Conservation (phyloP, 2,888 invertebrate species). For the Ophion ellenae region DNA sequence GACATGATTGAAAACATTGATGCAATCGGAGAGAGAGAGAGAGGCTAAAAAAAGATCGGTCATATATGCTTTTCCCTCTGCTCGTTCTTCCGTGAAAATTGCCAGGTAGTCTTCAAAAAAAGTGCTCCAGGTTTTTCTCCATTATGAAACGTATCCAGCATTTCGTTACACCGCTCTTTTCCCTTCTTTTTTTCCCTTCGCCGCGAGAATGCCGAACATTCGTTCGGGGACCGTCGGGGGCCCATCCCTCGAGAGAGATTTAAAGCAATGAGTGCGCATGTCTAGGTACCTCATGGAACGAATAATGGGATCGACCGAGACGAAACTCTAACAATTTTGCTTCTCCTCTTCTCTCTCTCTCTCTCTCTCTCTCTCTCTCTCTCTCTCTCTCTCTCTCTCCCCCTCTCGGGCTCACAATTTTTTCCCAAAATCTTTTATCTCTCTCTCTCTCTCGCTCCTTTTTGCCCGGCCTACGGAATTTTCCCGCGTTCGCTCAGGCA, state of each 20-base stretch:
- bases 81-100: conserved; percentile 78
- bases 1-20: conserved; percentile 24
- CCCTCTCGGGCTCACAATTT: conserved; percentile 8
- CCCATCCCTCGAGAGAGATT: conserved; percentile 20
- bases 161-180: conserved; percentile 53
- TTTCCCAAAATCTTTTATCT: conserved; percentile 46
- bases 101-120: conserved; percentile 78
- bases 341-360: conserved; percentile 48
- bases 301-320: conserved; percentile 40
- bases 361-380: conserved; percentile 49
- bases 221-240: too few relatives aligned
- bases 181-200: conserved; percentile 35
- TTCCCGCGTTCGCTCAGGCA: conserved; percentile 50
- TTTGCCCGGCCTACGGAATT: conserved; percentile 36
- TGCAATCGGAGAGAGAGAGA: conserved; percentile 15
- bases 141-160: conserved; percentile 41
- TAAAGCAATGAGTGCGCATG: conserved; percentile 32
- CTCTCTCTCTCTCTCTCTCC: conserved; percentile 15
- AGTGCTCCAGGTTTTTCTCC: conserved; percentile 45
- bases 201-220: not conserved
- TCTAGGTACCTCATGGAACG: conserved; percentile 28
- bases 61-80: conserved; percentile 30
- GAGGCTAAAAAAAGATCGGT: conserved; percentile 35
- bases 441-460: conserved; percentile 24
- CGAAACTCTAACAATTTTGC: conserved; percentile 59